Percentiles rank a stretch among this genome's conserved stretches.
Evolutionary conservation across 2,888 invertebrate species (phyloP).

Genomic region (Drosophila bunnanda): DNA sequence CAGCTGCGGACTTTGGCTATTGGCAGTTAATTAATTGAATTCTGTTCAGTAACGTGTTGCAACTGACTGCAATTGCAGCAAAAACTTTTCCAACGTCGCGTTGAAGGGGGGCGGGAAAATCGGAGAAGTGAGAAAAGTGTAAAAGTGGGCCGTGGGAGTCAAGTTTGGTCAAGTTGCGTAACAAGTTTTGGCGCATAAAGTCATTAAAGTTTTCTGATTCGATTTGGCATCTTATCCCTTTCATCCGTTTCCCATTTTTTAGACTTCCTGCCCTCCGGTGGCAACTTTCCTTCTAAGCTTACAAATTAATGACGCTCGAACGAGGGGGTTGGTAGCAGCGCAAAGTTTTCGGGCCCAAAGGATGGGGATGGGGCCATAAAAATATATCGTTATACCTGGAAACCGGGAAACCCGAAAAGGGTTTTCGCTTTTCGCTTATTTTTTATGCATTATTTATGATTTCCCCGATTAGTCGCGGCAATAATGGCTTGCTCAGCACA

Average conservation of each 20-base stretch:
- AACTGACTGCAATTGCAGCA: conserved; percentile 27
- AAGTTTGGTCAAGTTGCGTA: conserved; percentile 36
- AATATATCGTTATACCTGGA: conserved; percentile 22
- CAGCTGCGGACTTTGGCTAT: conserved; percentile 41
- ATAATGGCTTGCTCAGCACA: conserved; percentile 9
- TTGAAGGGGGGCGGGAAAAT: background rate
- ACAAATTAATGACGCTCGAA: conserved; percentile 60
- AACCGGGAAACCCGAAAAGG: background rate
- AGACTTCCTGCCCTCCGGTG: background rate
- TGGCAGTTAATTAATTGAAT: conserved; percentile 77
- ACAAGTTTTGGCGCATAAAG: conserved; percentile 72
- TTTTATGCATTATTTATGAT: conserved; percentile 53
- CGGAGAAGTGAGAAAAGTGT: background rate
- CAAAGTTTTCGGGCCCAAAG: conserved; percentile 4
- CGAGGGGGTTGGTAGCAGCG: background rate
- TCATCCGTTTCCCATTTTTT: conserved; percentile 11
- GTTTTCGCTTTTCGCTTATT: conserved; percentile 37
- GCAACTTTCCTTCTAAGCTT: conserved; percentile 35
- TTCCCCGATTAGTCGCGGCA: conserved; percentile 21
- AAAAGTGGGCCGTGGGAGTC: background rate
- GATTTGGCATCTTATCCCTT: conserved; percentile 50
- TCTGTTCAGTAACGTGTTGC: conserved; percentile 40
- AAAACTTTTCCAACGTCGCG: conserved; percentile 26
- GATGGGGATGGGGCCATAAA: conserved; percentile 5
- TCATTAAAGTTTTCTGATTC: conserved; percentile 74